These are phyloP conservation scores for Panurus biarmicus DNA, from an alignment of 2,113 vertebrate species.

Conservation along the genomic window DNA sequence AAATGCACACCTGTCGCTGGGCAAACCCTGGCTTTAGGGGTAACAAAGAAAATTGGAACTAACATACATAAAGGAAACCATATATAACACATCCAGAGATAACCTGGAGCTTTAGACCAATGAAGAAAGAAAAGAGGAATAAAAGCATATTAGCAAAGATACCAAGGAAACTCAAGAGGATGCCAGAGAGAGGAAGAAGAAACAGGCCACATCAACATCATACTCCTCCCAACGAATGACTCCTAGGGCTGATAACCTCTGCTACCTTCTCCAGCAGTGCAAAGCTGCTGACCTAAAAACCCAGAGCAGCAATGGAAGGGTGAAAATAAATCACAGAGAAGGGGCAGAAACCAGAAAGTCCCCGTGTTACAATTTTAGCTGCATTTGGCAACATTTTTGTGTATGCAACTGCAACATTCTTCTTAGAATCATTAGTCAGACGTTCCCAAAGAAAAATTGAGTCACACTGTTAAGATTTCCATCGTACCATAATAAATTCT, in stretches of 20 bases:
- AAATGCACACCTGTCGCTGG: not conserved
- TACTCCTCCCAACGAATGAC: not conserved
- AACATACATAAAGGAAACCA: not conserved
- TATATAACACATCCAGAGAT: not conserved
- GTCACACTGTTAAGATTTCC: not conserved
- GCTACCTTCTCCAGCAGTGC: not conserved
- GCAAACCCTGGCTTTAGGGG: not conserved
- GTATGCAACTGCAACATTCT: accelerated
- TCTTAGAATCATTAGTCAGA: not conserved
- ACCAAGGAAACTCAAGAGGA: not conserved
- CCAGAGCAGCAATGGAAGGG: not conserved
- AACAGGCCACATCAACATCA: not conserved
- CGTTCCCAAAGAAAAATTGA: not conserved
- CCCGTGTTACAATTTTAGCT: not conserved
- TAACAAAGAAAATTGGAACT: not conserved
- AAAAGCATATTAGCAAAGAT: not conserved
- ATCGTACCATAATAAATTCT: not conserved
- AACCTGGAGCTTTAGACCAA: not conserved
- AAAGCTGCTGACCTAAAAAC: not conserved
- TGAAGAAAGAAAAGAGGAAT: not conserved
- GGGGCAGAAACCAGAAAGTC: not conserved
- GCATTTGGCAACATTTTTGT: accelerated
- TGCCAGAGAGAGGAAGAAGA: not conserved
- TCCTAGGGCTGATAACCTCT: not conserved
- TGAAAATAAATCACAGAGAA: not conserved